Base-by-base conservation (phyloP, 1,140 invertebrate genomes). In the Bathynomus jamesi region DNA sequence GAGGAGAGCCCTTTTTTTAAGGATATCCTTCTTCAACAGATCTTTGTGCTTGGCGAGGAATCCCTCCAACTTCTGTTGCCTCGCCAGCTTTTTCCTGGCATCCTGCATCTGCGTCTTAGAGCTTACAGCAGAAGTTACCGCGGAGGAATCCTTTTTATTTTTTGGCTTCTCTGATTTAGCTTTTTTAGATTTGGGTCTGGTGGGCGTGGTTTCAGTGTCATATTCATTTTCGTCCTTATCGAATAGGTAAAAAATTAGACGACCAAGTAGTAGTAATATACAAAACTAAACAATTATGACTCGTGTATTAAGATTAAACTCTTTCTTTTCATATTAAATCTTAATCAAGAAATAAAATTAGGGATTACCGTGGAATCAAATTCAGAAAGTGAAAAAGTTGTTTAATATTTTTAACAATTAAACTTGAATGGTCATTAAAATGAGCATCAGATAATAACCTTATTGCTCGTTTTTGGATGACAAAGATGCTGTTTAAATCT, bases 21-120 rank as follows among this genome's bases (percentile, higher is more conserved):
- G 86, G 70, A 97, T 96, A 78, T 96, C 94, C 79, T 95, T 95
- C 81, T 96, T 96, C 24, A 98, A 85, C 73, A 91, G 82, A 81
- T 96, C 94, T 80, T 95, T 96, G 73, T 97, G 93, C 75, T 90
- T 87, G 80, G 89, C 90, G 24, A 95, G 80, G 70, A 74, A 53
- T 0, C 46, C 64, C 78, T 77, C 83, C 81, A 11, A 81, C 74
- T 60, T 79, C 67, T 68, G 80, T 65, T 64, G 69, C 77, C 25
- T 79, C 79, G 21, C 82, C 73, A 24, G 78, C 31, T 76, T 83
- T 82, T 61, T 78, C 75, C 71, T 80, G 78, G 82, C 60, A 87
- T 82, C 78, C 88, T 87, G 40, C 7, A 53, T 3, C 11, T 17
- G 21, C 5, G 5, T 11, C 21, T 53, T 40, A 8, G 13, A 17